Base-by-base conservation (phyloP, 2,113 vertebrate genomes). In the Leiothrix lutea region DNA sequence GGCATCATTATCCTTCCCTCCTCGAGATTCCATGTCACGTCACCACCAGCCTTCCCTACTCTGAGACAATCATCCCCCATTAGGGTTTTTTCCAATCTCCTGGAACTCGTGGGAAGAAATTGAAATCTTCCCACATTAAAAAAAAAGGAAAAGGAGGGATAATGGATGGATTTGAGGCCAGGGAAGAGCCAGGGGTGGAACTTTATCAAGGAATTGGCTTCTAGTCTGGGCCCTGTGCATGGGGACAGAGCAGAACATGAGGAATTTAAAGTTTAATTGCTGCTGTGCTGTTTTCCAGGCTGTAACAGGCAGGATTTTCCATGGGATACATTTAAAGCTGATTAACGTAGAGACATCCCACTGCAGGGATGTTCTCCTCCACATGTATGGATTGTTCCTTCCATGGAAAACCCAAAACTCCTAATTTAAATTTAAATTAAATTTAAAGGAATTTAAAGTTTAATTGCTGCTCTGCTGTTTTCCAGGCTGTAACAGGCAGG, bases 341-440 rank as follows among this genome's bases (percentile, higher is more conserved):
- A 23, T 40, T 48, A 12, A 42, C 9, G 4, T 20, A 28, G 8
- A 71, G 5, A 6, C 4, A 14, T 42, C 26, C 15, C 44, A 40
- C 9, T 22, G 21, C 5, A 22, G 20, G 29, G 9, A 9, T 58
- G 9, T 40, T 66, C 26, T 88, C 22, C 58, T 72, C 17, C 7
- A 3, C 2, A 1, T 5, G 6, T 25, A 16, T 14, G 28, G 58
- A 26, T n/a, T 31, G 9, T 2, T 3, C 2, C 22, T 33, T 44
- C 42, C 19, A 5, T 40, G n/a, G 16, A 8, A 77, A 82, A 6
- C 14, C 7, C 24, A 22, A 36, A 8, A 58, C 5, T 64, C 48
- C 18, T 44, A 14, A 91, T n/a, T n/a, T n/a, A n/a, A n/a, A n/a
- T n/a, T n/a, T n/a, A n/a, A n/a, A n/a, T n/a, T n/a, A n/a, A n/a